Percentiles rank a stretch among this genome's conserved stretches.
phyloP scores from a whole-genome alignment of 2,113 vertebrate species.

The Vimba vimba region DNA sequence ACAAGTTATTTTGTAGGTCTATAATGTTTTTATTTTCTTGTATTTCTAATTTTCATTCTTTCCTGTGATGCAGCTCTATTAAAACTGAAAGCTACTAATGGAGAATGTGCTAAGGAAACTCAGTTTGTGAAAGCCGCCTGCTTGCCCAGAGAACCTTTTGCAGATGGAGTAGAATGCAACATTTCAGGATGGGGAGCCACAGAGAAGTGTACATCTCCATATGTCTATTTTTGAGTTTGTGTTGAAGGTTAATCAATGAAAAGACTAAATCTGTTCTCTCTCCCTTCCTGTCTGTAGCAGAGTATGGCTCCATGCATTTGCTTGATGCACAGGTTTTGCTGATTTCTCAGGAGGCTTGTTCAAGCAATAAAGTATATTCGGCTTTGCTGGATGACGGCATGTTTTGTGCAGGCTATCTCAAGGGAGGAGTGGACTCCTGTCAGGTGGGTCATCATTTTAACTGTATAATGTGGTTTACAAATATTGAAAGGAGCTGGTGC shows the following conservation, averaged over 20 bases:
- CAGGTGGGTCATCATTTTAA: constrained; percentile 77
- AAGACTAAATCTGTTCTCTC: background rate
- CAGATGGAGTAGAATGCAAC: constrained; percentile 81
- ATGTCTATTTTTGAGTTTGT: constrained; percentile 10
- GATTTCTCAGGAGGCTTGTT: constrained; percentile 82
- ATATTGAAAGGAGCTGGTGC: background rate
- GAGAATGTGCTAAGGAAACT: constrained; percentile 87
- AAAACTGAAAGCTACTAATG: constrained; percentile 78
- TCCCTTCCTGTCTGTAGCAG: constrained; percentile 57
- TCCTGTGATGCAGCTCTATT: constrained; percentile 77
- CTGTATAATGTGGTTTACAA: background rate
- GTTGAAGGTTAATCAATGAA: background rate
- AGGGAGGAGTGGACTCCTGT: constrained; percentile 85
- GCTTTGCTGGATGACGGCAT: constrained; percentile 77
- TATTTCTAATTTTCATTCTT: background rate
- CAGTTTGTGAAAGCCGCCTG: constrained; percentile 87
- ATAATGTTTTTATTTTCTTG: background rate
- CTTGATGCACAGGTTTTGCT: constrained; percentile 86
- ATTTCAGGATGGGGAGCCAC: constrained; percentile 93
- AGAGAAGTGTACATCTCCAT: constrained; percentile 74
- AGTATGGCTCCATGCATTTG: constrained; percentile 73
- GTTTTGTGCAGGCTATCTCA: constrained; percentile 90
- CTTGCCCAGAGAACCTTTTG: constrained; percentile 76
- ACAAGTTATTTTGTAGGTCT: background rate
- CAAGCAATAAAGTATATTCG: constrained; percentile 71